Evolutionary conservation across 2,888 invertebrate genomes (phyloP).

Genomic region (Melitaea athalia): DNA sequence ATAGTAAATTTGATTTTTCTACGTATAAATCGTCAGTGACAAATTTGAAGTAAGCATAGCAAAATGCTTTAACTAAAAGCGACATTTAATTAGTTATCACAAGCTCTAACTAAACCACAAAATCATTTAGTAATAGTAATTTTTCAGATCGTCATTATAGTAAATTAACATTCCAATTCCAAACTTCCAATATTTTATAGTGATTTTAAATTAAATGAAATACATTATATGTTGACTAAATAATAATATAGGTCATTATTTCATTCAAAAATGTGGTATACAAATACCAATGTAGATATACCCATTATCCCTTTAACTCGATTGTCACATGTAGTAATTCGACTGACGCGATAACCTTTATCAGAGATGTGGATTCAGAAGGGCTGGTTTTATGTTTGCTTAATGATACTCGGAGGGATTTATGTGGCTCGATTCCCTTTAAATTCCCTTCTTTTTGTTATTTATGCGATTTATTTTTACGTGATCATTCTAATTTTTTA

Average conservation of each 20-base stretch:
- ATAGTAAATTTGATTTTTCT: too few relatives aligned
- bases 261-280: neutral
- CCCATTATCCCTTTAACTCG: neutral
- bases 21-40: too few relatives aligned
- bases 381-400: conserved; percentile 26
- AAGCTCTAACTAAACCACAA: too few relatives aligned
- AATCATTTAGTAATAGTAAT: too few relatives aligned
- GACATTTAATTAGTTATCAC: too few relatives aligned
- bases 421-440: conserved; percentile 21
- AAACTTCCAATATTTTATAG: neutral
- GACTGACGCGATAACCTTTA: conserved; percentile 18
- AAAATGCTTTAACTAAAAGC: too few relatives aligned
- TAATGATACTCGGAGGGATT: conserved; percentile 25
- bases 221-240: neutral
- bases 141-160: too few relatives aligned
- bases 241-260: neutral
- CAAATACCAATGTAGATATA: too few relatives aligned
- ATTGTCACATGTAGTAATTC: neutral
- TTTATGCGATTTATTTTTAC: conserved; percentile 20
- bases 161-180: too few relatives aligned
- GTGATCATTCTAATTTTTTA: conserved; percentile 17
- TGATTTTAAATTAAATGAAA: neutral
- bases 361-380: conserved; percentile 25
- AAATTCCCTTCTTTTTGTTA: neutral
- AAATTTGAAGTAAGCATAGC: too few relatives aligned